A percentile compares a stretch with the other conserved stretches of the same genome.
These are phyloP conservation scores for Kradibia gibbosae DNA, from an alignment of 1,140 invertebrate species.

Conservation along the genomic window DNA sequence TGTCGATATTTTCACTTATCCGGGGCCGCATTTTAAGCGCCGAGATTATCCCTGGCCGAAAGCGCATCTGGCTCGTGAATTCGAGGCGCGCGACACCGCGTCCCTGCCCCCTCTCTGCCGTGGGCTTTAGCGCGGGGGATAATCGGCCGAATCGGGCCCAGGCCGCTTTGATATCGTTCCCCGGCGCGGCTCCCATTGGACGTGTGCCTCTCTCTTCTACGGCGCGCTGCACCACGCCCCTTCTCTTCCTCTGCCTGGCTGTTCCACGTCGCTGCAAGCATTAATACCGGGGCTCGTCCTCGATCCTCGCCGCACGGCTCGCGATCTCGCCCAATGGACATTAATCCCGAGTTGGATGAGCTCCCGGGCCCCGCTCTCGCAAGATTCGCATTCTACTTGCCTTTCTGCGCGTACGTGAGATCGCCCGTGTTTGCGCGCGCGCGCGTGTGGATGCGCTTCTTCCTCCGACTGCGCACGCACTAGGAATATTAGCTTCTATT, in stretches of 20 bases:
- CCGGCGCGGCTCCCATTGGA: conserved; percentile 26
- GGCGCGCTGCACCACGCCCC: background rate
- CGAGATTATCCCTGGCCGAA: too few species aligned
- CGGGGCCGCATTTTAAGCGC: background rate
- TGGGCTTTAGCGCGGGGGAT: background rate
- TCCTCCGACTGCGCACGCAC: too few species aligned
- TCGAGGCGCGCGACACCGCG: background rate
- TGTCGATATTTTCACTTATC: too few species aligned
- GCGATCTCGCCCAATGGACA: background rate
- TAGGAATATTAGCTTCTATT: too few species aligned
- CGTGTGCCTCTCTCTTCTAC: conserved; percentile 18
- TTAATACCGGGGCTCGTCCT: background rate
- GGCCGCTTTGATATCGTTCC: conserved; percentile 1
- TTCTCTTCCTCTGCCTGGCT: conserved; percentile 25
- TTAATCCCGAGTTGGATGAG: background rate
- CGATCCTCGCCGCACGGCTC: background rate
- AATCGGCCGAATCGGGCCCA: conserved; percentile 8
- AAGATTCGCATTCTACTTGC: too few species aligned
- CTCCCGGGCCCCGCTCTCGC: too few species aligned
- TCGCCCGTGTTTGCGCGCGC: background rate
- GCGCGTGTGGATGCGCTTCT: background rate
- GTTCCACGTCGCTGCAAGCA: background rate
- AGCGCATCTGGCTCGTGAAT: background rate
- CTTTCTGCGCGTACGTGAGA: background rate
- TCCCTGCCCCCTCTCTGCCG: too few species aligned